phyloP scores from a whole-genome alignment of 2,797 vertebrate genomes.

The Erpetoichthys calabaricus region DNA sequence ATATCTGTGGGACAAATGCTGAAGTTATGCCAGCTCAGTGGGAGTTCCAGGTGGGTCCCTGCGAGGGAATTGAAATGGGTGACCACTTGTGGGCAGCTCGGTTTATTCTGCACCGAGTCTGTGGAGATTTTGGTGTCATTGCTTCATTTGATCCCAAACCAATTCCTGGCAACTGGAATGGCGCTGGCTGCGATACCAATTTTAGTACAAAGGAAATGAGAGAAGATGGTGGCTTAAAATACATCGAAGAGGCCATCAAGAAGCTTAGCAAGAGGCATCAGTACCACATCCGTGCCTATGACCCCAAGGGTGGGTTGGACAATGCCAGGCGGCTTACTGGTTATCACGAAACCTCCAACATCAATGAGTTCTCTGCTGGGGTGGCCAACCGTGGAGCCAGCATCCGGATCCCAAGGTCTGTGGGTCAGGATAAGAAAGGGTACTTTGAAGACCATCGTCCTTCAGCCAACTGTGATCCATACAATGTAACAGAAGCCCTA shows the following conservation, averaged over 20 bases:
- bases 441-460: conserved; percentile 95
- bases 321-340: conserved; percentile 87
- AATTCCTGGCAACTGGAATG: conserved; percentile 94
- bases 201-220: conserved; percentile 95
- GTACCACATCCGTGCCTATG: conserved; percentile 88
- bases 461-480: conserved; percentile 91
- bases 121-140: conserved; percentile 84
- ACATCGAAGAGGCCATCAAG: conserved; percentile 86
- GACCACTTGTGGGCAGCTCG: conserved; percentile 89
- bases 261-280: conserved; percentile 75
- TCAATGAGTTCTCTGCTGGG: conserved; percentile 86
- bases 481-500: conserved; percentile 80
- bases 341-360: conserved; percentile 84
- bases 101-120: conserved; percentile 89
- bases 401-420: conserved; percentile 81
- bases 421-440: conserved; percentile 86
- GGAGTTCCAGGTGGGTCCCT: conserved; percentile 93
- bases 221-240: conserved; percentile 78
- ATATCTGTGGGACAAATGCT: conserved; percentile 85
- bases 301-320: conserved; percentile 89
- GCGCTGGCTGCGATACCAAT: conserved; percentile 93
- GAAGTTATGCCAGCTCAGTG: conserved; percentile 98
- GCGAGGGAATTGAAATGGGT: conserved; percentile 83
- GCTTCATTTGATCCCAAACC: conserved; percentile 92
- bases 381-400: conserved; percentile 89